Conservation (phyloP, 2,797 vertebrate species). For the Mormyrops attenuatus region DNA sequence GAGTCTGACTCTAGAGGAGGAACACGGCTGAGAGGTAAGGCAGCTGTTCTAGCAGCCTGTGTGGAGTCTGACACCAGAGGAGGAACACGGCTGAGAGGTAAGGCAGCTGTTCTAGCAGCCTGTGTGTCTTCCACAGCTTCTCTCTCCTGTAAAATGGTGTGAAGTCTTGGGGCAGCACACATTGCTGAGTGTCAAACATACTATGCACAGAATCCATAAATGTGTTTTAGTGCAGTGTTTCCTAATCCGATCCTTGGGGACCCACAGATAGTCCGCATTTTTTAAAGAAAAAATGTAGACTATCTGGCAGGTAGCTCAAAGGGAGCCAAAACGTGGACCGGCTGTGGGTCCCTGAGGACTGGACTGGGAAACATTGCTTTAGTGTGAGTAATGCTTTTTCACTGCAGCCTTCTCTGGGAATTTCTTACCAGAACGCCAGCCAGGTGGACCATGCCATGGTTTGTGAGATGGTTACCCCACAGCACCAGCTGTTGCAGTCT, state of each 20-base stretch:
- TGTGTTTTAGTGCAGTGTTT: background rate
- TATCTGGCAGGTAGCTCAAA: background rate
- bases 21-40: background rate
- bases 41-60: background rate
- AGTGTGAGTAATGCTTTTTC: background rate
- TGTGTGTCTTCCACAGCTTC: background rate
- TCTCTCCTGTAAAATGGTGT: background rate
- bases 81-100: background rate
- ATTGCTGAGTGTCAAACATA: background rate
- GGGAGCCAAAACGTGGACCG: background rate
- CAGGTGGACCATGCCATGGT: constrained; percentile 56
- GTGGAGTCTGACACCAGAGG: background rate
- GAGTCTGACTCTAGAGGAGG: background rate
- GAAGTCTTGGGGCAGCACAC: background rate
- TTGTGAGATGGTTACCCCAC: constrained; percentile 63
- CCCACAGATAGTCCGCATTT: background rate
- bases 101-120: background rate
- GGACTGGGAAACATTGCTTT: background rate
- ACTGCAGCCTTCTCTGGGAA: background rate
- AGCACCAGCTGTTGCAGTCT: constrained; percentile 59
- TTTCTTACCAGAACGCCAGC: constrained; percentile 57
- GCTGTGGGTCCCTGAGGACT: background rate
- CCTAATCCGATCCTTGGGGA: background rate
- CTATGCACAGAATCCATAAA: background rate
- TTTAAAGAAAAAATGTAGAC: background rate